These are phyloP conservation scores for Spea multiplicata DNA, from an alignment of 2,113 vertebrate species.

Conservation along the genomic window DNA sequence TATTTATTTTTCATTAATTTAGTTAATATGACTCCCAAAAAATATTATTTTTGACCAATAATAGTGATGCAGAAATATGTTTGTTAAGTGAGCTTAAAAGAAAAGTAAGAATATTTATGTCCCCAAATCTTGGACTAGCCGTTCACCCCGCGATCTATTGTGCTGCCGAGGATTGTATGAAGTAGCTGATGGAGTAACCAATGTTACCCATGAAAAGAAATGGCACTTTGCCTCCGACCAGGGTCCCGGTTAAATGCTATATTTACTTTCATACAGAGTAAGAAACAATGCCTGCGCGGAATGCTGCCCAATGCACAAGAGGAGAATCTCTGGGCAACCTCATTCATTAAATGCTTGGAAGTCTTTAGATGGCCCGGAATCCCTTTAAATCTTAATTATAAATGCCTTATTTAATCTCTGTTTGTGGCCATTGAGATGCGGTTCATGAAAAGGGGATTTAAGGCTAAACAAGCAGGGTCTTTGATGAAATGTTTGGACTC, in stretches of 20 bases:
- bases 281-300: background rate
- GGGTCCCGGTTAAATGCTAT: slow-evolving; percentile 22
- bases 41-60: too few relatives aligned
- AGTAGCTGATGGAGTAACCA: background rate
- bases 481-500: slow-evolving; percentile 46
- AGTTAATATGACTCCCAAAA: too few relatives aligned
- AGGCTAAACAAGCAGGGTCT: slow-evolving; percentile 55
- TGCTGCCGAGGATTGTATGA: slow-evolving; percentile 1
- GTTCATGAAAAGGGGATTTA: slow-evolving; percentile 63
- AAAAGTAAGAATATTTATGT: background rate
- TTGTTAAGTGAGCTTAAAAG: background rate
- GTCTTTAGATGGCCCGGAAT: slow-evolving; percentile 63
- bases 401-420: slow-evolving; percentile 69
- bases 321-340: slow-evolving; percentile 46
- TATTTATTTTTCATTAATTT: too few relatives aligned
- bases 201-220: slow-evolving; percentile 10
- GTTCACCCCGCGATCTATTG: background rate
- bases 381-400: slow-evolving; percentile 67
- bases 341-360: slow-evolving; percentile 65
- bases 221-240: slow-evolving; percentile 5
- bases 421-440: slow-evolving; percentile 61
- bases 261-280: background rate
- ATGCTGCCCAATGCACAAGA: slow-evolving; percentile 40
- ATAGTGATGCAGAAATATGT: too few relatives aligned
- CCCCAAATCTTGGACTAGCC: background rate